Evolutionary conservation across 2,888 invertebrate genomes (phyloP), one percentile per base, ranked within the genome.

Genomic region (Nudaria mundana): DNA sequence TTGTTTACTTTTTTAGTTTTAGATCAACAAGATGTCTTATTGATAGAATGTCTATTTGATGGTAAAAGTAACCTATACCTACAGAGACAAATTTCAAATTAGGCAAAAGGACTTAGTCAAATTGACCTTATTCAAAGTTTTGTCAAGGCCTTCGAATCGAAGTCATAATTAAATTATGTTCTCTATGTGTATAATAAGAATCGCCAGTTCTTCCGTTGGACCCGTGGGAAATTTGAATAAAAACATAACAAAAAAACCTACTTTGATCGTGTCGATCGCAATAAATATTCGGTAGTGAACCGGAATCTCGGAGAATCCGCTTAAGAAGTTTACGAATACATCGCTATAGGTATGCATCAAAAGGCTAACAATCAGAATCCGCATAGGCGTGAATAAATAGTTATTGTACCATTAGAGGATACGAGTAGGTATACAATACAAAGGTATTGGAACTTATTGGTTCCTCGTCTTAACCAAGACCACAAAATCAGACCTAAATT

Each of bases 281-380:
- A 71, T 71, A 64, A 65, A 66, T 80, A 77, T 81, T 66, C 36
- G 52, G 75, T 79, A 82, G 63, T 59, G 66, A 77, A 64, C 71
- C 74, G 77, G 76, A 79, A 78, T 82, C 78, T 84, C 80, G 41
- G 63, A 76, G 83, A 83, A 85, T 75, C 71, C 71, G 72, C 56
- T 56, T 66, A 54, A 53, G n/a, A n/a, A n/a, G 63, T 63, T 62
- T 69, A 67, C 60, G 48, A 66, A 64, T 60, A 52, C 63, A 54
- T 38, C 41, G 45, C 37, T 63, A 57, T 64, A 22, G 28, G 22
- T 8, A 35, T 14, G 35, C 20, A 28, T 25, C 6, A 2, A 6
- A 26, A n/a, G 16, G 12, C 15, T 34, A 16, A 8, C 12, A 5
- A 10, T 10, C 7, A 2, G 1, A 28, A 28, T 28, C 28, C 28